phyloP scores from a whole-genome alignment of 1,140 invertebrate genomes.

The Drosophila takahashii region DNA sequence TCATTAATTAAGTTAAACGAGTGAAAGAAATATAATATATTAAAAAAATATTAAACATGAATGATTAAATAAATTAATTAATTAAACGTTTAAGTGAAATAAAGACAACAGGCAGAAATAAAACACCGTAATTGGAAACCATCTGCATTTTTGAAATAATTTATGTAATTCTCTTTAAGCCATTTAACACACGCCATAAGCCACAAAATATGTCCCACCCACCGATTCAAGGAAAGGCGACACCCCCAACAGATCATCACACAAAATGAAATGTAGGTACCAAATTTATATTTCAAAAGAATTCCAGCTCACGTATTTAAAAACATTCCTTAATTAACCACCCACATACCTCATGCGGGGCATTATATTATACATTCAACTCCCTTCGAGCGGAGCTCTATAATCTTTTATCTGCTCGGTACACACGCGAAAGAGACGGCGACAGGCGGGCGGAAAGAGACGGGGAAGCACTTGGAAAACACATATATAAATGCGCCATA shows the following conservation, averaged over 20 bases:
- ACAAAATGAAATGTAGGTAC: conserved; percentile 4
- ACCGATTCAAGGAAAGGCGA: neutral
- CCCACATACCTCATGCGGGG: conserved; percentile 41
- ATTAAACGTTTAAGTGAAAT: neutral
- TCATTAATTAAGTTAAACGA: no score
- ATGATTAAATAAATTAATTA: neutral
- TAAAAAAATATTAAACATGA: no score
- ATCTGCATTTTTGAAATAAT: conserved; percentile 15
- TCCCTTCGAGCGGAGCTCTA: conserved; percentile 35
- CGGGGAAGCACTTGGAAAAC: conserved; percentile 12
- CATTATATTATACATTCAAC: conserved; percentile 42
- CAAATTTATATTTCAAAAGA: conserved; percentile 26
- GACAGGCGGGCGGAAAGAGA: neutral
- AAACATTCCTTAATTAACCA: conserved; percentile 51
- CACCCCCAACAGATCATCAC: neutral
- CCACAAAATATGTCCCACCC: conserved; percentile 11
- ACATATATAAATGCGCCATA: conserved; percentile 61
- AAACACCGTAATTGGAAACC: neutral
- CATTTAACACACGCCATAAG: conserved; percentile 22
- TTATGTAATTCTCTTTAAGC: conserved; percentile 25
- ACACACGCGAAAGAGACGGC: conserved; percentile 25
- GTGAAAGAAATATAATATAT: no score
- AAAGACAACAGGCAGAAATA: neutral
- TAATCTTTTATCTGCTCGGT: conserved; percentile 58
- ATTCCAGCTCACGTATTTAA: conserved; percentile 43